Conservation (phyloP, 2,113 vertebrate genomes). For the Charadrius vociferus region DNA sequence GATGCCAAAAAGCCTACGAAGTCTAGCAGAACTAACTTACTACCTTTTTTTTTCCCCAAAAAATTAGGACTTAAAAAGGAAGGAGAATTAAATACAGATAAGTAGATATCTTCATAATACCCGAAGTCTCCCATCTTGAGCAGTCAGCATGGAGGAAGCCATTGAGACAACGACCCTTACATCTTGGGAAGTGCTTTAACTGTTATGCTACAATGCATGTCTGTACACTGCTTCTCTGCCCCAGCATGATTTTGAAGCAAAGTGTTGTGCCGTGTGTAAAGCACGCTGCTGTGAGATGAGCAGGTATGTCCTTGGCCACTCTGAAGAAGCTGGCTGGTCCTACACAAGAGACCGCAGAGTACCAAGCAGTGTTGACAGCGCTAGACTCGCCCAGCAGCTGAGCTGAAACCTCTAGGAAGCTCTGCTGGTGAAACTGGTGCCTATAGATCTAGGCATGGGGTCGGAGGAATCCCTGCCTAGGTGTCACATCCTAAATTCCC, state of each 20-base stretch:
- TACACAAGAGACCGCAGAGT: not conserved
- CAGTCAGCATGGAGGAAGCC: not conserved
- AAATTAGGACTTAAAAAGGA: not conserved
- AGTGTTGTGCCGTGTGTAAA: not conserved
- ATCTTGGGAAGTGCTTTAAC: not conserved
- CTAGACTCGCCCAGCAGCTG: not conserved
- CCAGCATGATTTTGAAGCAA: not conserved
- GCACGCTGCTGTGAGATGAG: not conserved
- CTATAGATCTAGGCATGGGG: not conserved
- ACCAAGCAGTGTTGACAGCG: not conserved
- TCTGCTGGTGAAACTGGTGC: not conserved
- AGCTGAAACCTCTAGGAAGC: not conserved
- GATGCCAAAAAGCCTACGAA: not conserved
- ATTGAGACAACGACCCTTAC: not conserved
- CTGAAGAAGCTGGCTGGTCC: not conserved
- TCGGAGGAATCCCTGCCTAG: not conserved
- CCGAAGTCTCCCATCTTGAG: not conserved
- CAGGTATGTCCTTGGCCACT: fast-evolving
- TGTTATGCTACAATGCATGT: fast-evolving
- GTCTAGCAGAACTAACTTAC: not conserved
- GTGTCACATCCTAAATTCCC: not conserved
- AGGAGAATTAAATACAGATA: not conserved
- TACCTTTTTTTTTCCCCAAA: not conserved
- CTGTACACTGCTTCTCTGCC: fast-evolving
- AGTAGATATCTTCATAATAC: not conserved